Conservation (phyloP, 2,888 invertebrate genomes). For the Sinhomidia bicolor region DNA sequence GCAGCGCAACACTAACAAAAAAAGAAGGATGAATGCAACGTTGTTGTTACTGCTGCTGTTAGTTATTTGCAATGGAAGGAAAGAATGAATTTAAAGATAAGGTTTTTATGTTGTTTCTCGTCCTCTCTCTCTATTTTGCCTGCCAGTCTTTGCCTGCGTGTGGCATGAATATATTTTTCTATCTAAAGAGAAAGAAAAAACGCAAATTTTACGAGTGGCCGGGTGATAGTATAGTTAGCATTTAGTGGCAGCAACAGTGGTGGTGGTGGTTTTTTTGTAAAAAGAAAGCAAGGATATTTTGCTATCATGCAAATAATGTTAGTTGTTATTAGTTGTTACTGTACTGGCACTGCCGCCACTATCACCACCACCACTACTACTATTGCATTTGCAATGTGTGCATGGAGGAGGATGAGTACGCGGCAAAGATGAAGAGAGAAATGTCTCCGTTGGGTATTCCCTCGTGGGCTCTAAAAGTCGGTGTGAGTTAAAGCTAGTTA, state of each 20-base stretch:
- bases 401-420: not conserved
- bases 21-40: not conserved
- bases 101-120: not conserved
- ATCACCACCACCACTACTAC: too few species aligned
- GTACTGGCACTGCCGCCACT: not conserved
- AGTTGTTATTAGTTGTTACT: not conserved
- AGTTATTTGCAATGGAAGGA: not conserved
- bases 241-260: not conserved
- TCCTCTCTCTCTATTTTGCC: too few species aligned
- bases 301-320: conserved; percentile 20
- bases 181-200: conserved; percentile 7
- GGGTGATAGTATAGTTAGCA: not conserved
- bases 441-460: conserved; percentile 15
- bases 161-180: not conserved
- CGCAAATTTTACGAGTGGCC: conserved; percentile 44
- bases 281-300: not conserved
- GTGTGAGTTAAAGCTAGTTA: conserved; percentile 42
- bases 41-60: not conserved
- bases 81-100: conserved; percentile 23
- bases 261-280: not conserved
- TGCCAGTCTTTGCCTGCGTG: not conserved
- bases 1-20: not conserved
- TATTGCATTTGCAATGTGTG: not conserved
- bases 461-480: conserved; percentile 48
- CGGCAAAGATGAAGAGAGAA: not conserved